Percentiles rank a stretch among this genome's conserved stretches.
phyloP scores from a whole-genome alignment of 2,797 vertebrate species.

The Sandelia bainsii region DNA sequence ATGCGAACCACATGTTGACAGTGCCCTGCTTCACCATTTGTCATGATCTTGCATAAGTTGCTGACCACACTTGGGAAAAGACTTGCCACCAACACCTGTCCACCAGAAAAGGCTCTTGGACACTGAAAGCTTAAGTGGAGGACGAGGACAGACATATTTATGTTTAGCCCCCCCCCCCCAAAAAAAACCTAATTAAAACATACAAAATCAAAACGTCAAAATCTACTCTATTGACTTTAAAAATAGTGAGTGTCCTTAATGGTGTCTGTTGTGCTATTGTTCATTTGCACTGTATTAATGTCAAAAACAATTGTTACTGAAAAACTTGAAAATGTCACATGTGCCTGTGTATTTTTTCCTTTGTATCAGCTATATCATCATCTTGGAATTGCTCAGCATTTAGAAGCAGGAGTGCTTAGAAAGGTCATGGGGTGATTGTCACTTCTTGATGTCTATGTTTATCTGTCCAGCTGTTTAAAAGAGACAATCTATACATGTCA shows the following conservation, averaged over 20 bases:
- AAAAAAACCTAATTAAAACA: slow-evolving; percentile 47
- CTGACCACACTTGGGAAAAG: slow-evolving; percentile 59
- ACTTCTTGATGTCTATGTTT: neutral
- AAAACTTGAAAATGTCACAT: slow-evolving; percentile 67
- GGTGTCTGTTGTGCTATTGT: slow-evolving; percentile 81
- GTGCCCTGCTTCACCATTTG: slow-evolving; percentile 61
- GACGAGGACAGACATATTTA: slow-evolving; percentile 63
- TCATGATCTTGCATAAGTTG: slow-evolving; percentile 59
- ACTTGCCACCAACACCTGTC: slow-evolving; percentile 55
- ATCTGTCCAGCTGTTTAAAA: neutral
- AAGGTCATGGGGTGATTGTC: neutral
- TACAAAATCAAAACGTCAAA: slow-evolving; percentile 77
- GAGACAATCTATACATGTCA: neutral
- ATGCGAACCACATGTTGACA: slow-evolving; percentile 63
- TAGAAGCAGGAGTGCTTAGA: neutral
- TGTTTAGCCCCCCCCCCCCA: slow-evolving; percentile 69
- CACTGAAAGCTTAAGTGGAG: slow-evolving; percentile 57
- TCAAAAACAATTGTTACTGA: slow-evolving; percentile 75
- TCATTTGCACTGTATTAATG: slow-evolving; percentile 83
- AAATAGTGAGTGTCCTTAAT: slow-evolving; percentile 77
- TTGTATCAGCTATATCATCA: slow-evolving; percentile 21
- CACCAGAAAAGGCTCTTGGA: slow-evolving; percentile 58
- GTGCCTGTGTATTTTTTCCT: slow-evolving; percentile 45
- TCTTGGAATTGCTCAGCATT: neutral
- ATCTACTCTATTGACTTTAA: slow-evolving; percentile 79